phyloP scores from a whole-genome alignment of 2,113 vertebrate species.

The Dolichotis patagonum region DNA sequence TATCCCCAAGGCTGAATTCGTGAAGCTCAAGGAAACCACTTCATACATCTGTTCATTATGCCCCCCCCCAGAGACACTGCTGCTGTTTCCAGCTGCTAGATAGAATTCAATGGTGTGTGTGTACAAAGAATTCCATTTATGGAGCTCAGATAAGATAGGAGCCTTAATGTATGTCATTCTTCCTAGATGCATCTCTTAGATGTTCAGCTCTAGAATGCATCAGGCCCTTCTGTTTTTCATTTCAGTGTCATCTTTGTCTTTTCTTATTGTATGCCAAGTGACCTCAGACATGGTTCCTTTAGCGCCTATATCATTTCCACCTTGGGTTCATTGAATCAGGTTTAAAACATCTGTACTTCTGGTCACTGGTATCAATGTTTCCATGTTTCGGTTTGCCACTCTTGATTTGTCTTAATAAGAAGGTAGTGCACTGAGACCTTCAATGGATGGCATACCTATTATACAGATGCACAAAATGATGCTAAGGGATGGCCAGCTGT shows the following conservation, averaged over 20 bases:
- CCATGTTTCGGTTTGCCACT: background rate
- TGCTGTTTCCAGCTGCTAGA: background rate
- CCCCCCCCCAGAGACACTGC: background rate
- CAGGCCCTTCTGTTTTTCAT: background rate
- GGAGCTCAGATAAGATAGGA: background rate
- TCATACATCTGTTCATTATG: background rate
- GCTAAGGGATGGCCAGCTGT: background rate
- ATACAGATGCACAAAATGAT: background rate
- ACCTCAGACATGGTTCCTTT: background rate
- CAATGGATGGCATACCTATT: background rate
- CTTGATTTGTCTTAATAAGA: background rate
- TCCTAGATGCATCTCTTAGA: background rate
- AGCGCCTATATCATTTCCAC: background rate
- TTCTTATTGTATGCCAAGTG: background rate
- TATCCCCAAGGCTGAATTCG: background rate
- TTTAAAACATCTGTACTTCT: background rate
- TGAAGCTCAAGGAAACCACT: background rate
- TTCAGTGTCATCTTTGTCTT: background rate
- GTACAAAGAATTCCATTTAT: background rate
- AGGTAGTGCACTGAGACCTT: background rate
- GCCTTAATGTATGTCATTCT: background rate
- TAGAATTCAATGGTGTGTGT: background rate
- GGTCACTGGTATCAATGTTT: background rate
- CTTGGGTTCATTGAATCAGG: background rate
- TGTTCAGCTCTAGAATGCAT: background rate